A percentile compares a stretch with the other conserved stretches of the same genome.
Evolutionary conservation across 2,888 invertebrate genomes (phyloP).

Genomic region (Drosophila kuntzei): DNA sequence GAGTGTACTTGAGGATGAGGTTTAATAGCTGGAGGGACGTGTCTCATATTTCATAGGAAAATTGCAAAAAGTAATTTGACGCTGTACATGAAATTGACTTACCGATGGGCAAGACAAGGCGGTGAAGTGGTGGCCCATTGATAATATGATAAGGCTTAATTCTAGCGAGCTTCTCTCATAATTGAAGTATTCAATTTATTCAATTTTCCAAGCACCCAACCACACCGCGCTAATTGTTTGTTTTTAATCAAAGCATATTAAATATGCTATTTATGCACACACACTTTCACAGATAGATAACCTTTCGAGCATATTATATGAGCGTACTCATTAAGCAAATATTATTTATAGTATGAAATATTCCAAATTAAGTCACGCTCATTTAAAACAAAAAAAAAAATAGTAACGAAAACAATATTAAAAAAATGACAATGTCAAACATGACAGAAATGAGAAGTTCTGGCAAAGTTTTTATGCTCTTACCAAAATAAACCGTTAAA

Average conservation of each 20-base stretch:
- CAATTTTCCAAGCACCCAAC: slow-evolving; percentile 23
- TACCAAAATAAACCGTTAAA: not conserved
- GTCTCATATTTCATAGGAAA: slow-evolving; percentile 49
- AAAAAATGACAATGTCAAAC: slow-evolving; percentile 19
- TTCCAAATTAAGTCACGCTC: slow-evolving; percentile 64
- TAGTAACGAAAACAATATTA: slow-evolving; percentile 24
- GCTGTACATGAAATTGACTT: slow-evolving; percentile 40
- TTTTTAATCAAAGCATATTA: slow-evolving; percentile 73
- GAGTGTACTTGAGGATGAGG: slow-evolving; percentile 29
- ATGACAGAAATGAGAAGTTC: not conserved
- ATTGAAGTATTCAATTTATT: slow-evolving; percentile 69
- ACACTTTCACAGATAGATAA: slow-evolving; percentile 4
- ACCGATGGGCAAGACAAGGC: not conserved
- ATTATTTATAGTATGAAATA: slow-evolving; percentile 52
- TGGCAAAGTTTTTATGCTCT: slow-evolving; percentile 12
- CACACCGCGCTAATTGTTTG: slow-evolving; percentile 62
- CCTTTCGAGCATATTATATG: slow-evolving; percentile 21
- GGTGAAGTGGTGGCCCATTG: slow-evolving; percentile 36
- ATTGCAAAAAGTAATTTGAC: slow-evolving; percentile 53
- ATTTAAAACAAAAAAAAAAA: slow-evolving; percentile 29
- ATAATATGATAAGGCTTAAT: slow-evolving; percentile 48
- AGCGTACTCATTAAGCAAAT: slow-evolving; percentile 57
- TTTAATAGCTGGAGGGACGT: slow-evolving; percentile 25
- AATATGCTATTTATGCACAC: slow-evolving; percentile 59
- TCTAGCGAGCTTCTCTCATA: slow-evolving; percentile 47